Evolutionary conservation across 2,113 vertebrate species (phyloP), one percentile per base, ranked within the genome.

Genomic region (Salminus brasiliensis): DNA sequence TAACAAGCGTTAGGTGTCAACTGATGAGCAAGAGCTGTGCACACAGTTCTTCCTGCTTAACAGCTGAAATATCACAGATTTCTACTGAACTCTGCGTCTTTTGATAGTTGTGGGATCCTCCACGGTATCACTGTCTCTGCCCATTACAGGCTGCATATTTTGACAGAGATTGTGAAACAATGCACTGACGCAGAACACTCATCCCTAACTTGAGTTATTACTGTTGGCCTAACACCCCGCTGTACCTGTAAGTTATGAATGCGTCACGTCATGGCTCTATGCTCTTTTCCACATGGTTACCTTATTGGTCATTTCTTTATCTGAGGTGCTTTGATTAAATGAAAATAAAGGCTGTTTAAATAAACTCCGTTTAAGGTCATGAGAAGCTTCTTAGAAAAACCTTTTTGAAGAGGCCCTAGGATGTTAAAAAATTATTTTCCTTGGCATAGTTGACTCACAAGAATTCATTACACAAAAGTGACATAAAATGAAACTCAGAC

Each of bases 1-100:
- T 68, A 68, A 77, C 32, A 41, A 68, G 8, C 43, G 65, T 66
- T 67, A 27, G 49, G 60, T 21, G 16, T 76, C 18, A 12, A 60
- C 25, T 67, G 15, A 66, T 30, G 43, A 11, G 36, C 23, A 49
- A 8, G 30, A 21, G n/a, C 15, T 49, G 25, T 21, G n/a, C n/a
- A n/a, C n/a, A n/a, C n/a, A n/a, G n/a, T n/a, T n/a, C n/a, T n/a
- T n/a, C n/a, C 36, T 39, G 4, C 4, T 39, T 9, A 5, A 9
- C 36, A 39, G 36, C 36, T 39, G 9, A 39, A 39, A 39, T 39
- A 39, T 5, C 9, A 39, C 36, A 5, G 36, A 39, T 39, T 39
- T 4, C 36, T 25, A 34, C 16, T 57, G 1, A 2, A 6, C 9
- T 39, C 15, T 30, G 25, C 12, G 12, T 11, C 13, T 29, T 30